Conservation (phyloP, 2,113 vertebrate genomes). For the Macroglossus sobrinus region DNA sequence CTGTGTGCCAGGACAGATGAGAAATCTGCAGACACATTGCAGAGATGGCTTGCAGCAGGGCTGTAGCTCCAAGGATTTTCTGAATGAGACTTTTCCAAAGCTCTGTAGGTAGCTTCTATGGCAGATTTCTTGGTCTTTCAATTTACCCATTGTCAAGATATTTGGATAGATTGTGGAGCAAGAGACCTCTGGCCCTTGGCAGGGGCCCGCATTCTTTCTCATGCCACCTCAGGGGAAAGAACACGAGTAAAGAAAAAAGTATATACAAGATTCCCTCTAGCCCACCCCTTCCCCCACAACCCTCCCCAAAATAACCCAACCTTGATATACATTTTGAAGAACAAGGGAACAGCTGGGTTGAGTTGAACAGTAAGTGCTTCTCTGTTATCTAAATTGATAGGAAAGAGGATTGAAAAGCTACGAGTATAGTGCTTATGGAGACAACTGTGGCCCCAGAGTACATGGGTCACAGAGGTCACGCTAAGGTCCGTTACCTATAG, state of each 20-base stretch:
- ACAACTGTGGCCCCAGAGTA: conserved; percentile 62
- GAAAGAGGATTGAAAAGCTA: conserved; percentile 77
- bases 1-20: conserved; percentile 84
- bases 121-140: conserved; percentile 68
- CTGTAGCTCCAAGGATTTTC: conserved; percentile 40
- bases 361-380: conserved; percentile 78
- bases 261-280: conserved; percentile 73
- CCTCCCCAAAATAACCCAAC: conserved; percentile 77
- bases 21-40: conserved; percentile 66
- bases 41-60: conserved; percentile 71
- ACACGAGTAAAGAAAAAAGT: conserved; percentile 71
- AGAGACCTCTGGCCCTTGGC: conserved; percentile 44
- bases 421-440: conserved; percentile 73
- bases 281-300: conserved; percentile 42
- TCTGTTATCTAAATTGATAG: conserved; percentile 77
- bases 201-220: conserved; percentile 54
- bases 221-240: conserved; percentile 60
- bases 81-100: conserved; percentile 46
- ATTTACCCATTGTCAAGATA: conserved; percentile 69
- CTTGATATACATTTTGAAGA: conserved; percentile 75
- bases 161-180: conserved; percentile 37
- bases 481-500: conserved; percentile 90
- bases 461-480: conserved; percentile 37
- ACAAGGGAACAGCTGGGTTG: conserved; percentile 76
- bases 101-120: conserved; percentile 71